phyloP scores from a whole-genome alignment of 2,113 vertebrate genomes.

The Pelmatolapia mariae region DNA sequence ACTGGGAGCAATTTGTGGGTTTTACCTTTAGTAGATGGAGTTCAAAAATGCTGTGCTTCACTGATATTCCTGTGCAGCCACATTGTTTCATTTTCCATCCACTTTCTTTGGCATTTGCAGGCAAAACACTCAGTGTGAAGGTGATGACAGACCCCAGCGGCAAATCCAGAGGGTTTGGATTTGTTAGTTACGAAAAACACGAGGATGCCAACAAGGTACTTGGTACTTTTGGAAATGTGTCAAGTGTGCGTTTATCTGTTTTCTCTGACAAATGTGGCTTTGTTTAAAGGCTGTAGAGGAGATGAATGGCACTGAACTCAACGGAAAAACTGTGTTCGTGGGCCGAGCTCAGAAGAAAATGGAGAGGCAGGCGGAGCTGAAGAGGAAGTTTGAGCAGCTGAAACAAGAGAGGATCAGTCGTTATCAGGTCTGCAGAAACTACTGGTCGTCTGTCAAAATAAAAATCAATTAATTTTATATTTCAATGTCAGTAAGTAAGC shows the following conservation, averaged over 20 bases:
- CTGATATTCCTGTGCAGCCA: not conserved
- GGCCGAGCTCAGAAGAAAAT: constrained; percentile 98
- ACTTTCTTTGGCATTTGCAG: constrained; percentile 58
- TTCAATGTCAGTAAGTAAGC: not conserved
- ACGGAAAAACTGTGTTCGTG: constrained; percentile 92
- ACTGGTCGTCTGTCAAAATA: not conserved
- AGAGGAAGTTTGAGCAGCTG: constrained; percentile 92
- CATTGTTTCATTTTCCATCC: not conserved
- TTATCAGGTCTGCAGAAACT: constrained; percentile 82
- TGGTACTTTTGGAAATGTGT: not conserved
- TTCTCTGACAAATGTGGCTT: not conserved
- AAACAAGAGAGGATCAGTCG: constrained; percentile 97
- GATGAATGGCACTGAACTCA: constrained; percentile 95
- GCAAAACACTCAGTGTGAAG: constrained; percentile 96
- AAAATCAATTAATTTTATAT: not conserved
- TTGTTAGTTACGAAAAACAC: constrained; percentile 97
- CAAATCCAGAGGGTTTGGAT: constrained; percentile 98
- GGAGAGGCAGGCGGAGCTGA: constrained; percentile 95
- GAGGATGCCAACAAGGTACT: constrained; percentile 98
- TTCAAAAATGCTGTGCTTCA: not conserved
- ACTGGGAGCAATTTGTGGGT: not conserved
- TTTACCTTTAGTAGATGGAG: not conserved
- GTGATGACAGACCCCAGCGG: constrained; percentile 95
- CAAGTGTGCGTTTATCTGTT: not conserved
- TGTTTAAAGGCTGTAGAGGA: constrained; percentile 88